A percentile compares a stretch with the other conserved stretches of the same genome.
These are phyloP conservation scores for Drosophila multiciliata DNA, from an alignment of 2,888 invertebrate species.

Conservation along the genomic window DNA sequence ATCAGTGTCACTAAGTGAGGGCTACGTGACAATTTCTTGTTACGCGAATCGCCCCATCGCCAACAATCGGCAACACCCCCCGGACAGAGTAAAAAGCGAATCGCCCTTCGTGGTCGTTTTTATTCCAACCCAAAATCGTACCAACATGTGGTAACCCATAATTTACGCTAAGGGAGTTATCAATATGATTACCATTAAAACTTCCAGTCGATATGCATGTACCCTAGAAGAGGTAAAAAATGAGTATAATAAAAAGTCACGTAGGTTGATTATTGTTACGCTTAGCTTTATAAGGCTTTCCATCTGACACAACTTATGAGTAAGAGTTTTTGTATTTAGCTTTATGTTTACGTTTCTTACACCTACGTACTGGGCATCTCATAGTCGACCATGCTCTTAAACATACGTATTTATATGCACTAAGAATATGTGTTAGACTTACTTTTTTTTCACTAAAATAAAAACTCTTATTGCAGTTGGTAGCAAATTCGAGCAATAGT, in stretches of 20 bases:
- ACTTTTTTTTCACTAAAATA: neutral
- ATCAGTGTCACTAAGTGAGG: constrained; percentile 57
- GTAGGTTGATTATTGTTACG: neutral
- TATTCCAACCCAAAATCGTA: constrained; percentile 60
- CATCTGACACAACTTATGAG: neutral
- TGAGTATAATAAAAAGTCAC: neutral
- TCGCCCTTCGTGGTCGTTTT: constrained; percentile 59
- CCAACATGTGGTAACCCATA: constrained; percentile 78
- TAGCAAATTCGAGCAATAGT: neutral
- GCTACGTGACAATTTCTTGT: constrained; percentile 77
- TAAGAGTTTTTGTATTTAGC: no score
- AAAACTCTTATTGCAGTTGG: neutral
- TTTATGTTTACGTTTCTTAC: neutral
- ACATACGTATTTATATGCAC: neutral
- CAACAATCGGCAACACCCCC: constrained; percentile 48
- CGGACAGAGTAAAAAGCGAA: constrained; percentile 53
- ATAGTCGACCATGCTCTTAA: neutral
- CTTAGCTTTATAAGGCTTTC: neutral
- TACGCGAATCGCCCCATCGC: constrained; percentile 68
- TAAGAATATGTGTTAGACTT: neutral
- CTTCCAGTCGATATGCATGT: neutral
- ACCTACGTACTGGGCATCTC: neutral
- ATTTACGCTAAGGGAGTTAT: constrained; percentile 72
- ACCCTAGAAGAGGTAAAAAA: constrained; percentile 1
- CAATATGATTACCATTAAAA: constrained; percentile 56